Evolutionary conservation across 2,888 invertebrate genomes (phyloP).

Genomic region (Polydesmus complanatus): DNA sequence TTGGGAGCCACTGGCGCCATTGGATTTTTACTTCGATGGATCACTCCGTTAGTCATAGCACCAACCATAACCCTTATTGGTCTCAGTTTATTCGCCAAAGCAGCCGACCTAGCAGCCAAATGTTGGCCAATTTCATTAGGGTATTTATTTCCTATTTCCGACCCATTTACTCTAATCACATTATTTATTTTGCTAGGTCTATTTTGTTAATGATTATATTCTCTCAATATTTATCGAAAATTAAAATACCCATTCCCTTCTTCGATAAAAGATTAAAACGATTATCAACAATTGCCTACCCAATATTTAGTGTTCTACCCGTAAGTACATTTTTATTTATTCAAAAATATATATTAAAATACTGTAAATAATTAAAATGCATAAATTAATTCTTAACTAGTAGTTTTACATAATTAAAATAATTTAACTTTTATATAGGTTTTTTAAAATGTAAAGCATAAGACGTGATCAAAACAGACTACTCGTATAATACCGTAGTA

Average conservation of each 20-base stretch:
- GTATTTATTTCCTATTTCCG: conserved; percentile 35
- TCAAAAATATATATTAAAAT: background rate
- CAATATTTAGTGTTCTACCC: conserved; percentile 11
- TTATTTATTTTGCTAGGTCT: conserved; percentile 1
- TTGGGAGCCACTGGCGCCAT: conserved; percentile 55
- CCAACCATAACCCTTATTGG: conserved; percentile 74
- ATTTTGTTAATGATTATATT: conserved; percentile 11
- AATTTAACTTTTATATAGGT: too few relatives aligned
- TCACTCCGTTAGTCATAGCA: conserved; percentile 69
- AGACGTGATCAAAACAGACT: too few relatives aligned
- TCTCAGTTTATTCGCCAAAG: conserved; percentile 64
- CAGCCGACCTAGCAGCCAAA: conserved; percentile 60
- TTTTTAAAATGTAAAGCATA: too few relatives aligned
- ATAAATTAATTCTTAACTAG: too few relatives aligned
- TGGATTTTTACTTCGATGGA: conserved; percentile 55
- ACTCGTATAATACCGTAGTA: too few relatives aligned
- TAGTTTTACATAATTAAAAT: too few relatives aligned
- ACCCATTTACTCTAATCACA: background rate
- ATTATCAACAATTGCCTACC: background rate
- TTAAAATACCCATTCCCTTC: conserved; percentile 3
- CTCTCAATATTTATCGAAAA: conserved; percentile 11
- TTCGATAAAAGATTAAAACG: conserved; percentile 5
- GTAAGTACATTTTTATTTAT: conserved; percentile 6
- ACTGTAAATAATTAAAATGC: background rate
- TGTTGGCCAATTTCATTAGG: conserved; percentile 71